Percentiles rank a stretch among this genome's conserved stretches.
Evolutionary conservation across 2,888 invertebrate species (phyloP).

Genomic region (Octonoba sinensis): DNA sequence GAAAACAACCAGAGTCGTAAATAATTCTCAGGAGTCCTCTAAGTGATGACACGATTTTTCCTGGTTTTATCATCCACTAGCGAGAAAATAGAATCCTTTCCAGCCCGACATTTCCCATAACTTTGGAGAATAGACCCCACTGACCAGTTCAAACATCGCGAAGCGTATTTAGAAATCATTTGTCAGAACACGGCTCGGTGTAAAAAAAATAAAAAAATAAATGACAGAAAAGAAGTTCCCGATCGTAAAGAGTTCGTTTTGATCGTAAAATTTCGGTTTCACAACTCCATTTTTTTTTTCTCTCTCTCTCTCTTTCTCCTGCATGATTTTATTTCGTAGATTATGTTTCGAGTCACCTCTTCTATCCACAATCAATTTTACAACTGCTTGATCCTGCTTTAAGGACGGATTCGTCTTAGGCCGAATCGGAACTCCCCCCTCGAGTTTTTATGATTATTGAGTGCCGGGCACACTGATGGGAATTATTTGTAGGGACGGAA

Average conservation of each 20-base stretch:
- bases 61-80: constrained; percentile 48
- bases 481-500: constrained; percentile 39
- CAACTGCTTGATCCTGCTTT: constrained; percentile 50
- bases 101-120: constrained; percentile 8
- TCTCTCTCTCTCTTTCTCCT: too few relatives aligned
- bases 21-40: constrained; percentile 30
- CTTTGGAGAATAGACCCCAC: constrained; percentile 28
- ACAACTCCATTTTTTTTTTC: constrained; percentile 37
- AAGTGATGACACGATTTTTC: constrained; percentile 46
- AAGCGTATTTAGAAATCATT: constrained; percentile 62
- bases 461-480: constrained; percentile 11
- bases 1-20: constrained; percentile 28
- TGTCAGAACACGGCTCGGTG: constrained; percentile 51
- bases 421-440: constrained; percentile 2
- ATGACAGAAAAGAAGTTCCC: neutral
- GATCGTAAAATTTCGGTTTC: constrained; percentile 62
- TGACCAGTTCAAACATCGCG: constrained; percentile 39
- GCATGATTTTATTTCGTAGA: constrained; percentile 43
- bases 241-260: constrained; percentile 47
- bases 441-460: constrained; percentile 54
- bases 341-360: constrained; percentile 44
- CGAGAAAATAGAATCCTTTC: constrained; percentile 10
- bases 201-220: constrained; percentile 35
- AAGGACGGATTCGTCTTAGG: neutral
- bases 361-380: constrained; percentile 44